A percentile compares a stretch with the other conserved stretches of the same genome.
Conservation (phyloP, 2,113 vertebrate genomes). For the Rutilus rutilus region DNA sequence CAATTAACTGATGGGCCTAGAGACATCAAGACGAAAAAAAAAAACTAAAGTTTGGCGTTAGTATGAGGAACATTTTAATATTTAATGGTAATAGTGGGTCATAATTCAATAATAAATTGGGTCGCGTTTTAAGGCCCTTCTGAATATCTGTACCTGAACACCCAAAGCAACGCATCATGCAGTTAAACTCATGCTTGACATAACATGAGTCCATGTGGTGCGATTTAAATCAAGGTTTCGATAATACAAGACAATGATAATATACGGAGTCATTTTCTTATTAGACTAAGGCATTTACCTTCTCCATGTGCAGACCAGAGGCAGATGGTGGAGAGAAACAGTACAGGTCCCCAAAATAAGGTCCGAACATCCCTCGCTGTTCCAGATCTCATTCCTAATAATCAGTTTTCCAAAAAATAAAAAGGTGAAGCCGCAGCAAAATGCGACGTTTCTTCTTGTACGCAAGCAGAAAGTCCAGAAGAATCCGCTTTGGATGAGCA, state of each 20-base stretch:
- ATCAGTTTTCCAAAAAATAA: conserved; percentile 67
- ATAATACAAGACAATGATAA: neutral
- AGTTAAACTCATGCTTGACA: conserved; percentile 8
- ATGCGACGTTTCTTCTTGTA: neutral
- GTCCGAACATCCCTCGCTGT: conserved; percentile 83
- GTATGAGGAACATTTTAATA: neutral
- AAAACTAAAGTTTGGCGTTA: neutral
- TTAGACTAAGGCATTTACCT: conserved; percentile 78
- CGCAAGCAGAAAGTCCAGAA: conserved; percentile 20
- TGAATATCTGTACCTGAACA: neutral
- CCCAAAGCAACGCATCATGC: neutral
- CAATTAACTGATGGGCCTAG: conserved; percentile 4
- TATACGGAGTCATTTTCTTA: neutral
- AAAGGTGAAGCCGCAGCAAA: conserved; percentile 25
- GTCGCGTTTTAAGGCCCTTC: conserved; percentile 15
- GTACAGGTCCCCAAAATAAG: conserved; percentile 87
- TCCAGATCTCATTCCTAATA: conserved; percentile 87
- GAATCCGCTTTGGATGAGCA: conserved; percentile 36
- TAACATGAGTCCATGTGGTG: neutral
- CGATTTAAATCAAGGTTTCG: neutral
- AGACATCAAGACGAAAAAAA: neutral
- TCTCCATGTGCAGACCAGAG: conserved; percentile 85
- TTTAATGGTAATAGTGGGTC: neutral
- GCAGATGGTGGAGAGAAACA: conserved; percentile 79
- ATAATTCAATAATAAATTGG: neutral